These are phyloP conservation scores for Triplophysa yarkandensis DNA, from an alignment of 2,797 vertebrate genomes.

Conservation along the genomic window DNA sequence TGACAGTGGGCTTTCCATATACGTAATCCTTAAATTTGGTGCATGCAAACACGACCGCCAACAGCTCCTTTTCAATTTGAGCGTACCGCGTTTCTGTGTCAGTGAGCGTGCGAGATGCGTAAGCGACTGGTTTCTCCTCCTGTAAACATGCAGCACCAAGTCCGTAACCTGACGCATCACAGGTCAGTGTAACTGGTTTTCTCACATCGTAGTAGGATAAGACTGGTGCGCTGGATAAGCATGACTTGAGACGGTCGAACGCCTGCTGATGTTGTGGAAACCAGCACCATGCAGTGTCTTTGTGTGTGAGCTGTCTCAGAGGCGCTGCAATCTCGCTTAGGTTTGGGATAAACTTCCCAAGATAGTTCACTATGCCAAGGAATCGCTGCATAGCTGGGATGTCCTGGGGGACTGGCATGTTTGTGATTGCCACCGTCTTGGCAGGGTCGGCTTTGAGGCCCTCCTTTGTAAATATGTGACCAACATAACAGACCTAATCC, in stretches of 20 bases:
- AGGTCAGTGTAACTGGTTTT: constrained; percentile 10
- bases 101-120: background rate
- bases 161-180: constrained; percentile 16
- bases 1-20: background rate
- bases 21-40: constrained; percentile 41
- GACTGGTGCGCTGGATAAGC: background rate
- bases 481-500: constrained; percentile 6
- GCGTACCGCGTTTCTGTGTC: constrained; percentile 13
- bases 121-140: constrained; percentile 9
- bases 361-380: background rate
- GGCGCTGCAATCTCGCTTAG: background rate
- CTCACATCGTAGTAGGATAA: constrained; percentile 17
- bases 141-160: constrained; percentile 19
- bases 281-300: background rate
- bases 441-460: background rate
- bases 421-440: background rate
- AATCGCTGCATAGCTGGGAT: background rate
- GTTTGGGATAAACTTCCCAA: background rate
- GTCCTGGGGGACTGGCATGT: background rate
- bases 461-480: background rate
- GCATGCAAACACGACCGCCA: constrained; percentile 21
- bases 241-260: background rate
- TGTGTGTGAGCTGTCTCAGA: background rate
- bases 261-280: background rate
- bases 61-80: constrained; percentile 27